Base-by-base conservation (phyloP, 2,888 invertebrate genomes). In the Chironomus tentans region DNA sequence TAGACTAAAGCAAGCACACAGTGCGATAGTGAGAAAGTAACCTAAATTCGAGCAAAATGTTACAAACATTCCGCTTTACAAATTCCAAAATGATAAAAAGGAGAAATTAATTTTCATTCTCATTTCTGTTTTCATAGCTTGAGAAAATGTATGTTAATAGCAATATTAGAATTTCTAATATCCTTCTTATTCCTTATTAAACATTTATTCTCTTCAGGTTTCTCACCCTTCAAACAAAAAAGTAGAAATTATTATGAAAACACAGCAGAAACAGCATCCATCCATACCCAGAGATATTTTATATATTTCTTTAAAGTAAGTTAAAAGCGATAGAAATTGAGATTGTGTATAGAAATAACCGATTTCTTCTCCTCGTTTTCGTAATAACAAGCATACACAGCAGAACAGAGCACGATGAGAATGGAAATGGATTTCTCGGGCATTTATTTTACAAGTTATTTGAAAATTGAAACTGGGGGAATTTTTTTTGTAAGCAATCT, bases 341-440 rank as follows among this genome's bases (percentile, higher is more conserved):
- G 62, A 62, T 62, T 56, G 15, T 65, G 24, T 21, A 21, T 24
- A 65, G 65, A 21, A 65, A 65, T 65, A 65, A 65, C 65, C 65
- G 24, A 65, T 13, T 65, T 65, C 18, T 62, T 56, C 56, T n/a
- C n/a, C 15, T 56, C 12, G n/a, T 56, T 18, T 65, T 65, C 65
- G 10, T 65, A 56, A 56, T 15, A 56, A 56, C 56, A 56, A 15
- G 15, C 18, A 56, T 56, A 56, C 56, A 18, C 38, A 38, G 38
- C 38, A 38, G 38, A 38, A 18, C 6, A 5, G 12, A 62, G 62
- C 18, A 18, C 12, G 22, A 18, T 21, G 12, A 65, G 62, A 22
- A 65, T 65, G 62, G 12, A 24, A 65, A 65, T 65, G 65, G 65
- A 65, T 65, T 65, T 65, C 65, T 24, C 65, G 65, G 22, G 65